phyloP scores from a whole-genome alignment of 1,140 invertebrate species.

The Dendrolimus punctatus region DNA sequence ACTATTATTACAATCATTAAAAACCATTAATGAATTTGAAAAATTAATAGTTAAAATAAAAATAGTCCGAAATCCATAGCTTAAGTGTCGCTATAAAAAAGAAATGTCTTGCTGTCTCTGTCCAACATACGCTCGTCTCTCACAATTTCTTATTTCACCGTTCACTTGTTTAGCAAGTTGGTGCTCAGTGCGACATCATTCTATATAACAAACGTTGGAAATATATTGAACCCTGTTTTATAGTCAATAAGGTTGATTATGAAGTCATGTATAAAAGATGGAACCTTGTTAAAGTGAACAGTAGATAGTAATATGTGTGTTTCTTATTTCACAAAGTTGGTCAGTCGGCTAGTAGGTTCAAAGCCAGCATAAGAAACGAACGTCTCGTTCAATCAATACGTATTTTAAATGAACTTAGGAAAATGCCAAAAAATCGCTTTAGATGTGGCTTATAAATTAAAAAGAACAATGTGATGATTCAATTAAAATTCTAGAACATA shows the following conservation, averaged over 20 bases:
- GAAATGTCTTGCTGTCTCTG: constrained; percentile 49
- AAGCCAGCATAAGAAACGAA: constrained; percentile 26
- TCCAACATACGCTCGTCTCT: constrained; percentile 41
- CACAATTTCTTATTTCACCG: constrained; percentile 69
- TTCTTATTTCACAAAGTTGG: constrained; percentile 70
- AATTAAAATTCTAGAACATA: constrained; percentile 14
- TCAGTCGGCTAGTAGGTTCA: constrained; percentile 67
- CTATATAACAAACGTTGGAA: neutral
- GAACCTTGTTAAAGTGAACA: constrained; percentile 37
- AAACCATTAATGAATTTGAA: neutral
- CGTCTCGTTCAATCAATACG: constrained; percentile 20
- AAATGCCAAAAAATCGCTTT: constrained; percentile 42
- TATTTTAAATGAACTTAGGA: constrained; percentile 12
- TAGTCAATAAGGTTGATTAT: constrained; percentile 15
- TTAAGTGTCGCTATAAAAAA: constrained; percentile 35
- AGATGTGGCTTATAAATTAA: constrained; percentile 26
- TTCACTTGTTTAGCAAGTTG: constrained; percentile 66
- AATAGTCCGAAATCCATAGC: constrained; percentile 17
- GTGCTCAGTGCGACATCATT: constrained; percentile 34
- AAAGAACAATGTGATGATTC: constrained; percentile 36
- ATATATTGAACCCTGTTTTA: constrained; percentile 10
- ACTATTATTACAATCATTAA: too few species aligned
- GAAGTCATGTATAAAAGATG: constrained; percentile 16
- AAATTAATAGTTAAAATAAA: neutral
- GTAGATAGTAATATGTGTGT: constrained; percentile 53